phyloP scores from a whole-genome alignment of 2,888 invertebrate species.

The Spilarctia lutea region DNA sequence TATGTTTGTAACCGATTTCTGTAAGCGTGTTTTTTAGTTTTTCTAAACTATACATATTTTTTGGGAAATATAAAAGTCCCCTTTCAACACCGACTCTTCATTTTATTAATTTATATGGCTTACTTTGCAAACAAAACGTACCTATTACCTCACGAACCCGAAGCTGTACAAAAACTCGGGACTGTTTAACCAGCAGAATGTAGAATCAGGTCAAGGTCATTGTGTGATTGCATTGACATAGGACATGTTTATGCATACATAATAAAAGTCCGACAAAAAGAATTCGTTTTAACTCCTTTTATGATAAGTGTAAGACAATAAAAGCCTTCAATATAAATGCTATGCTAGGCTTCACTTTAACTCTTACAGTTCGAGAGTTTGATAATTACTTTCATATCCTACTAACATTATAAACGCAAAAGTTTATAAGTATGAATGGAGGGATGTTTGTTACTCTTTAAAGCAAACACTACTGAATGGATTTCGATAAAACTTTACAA shows the following conservation, averaged over 20 bases:
- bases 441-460: too few species aligned
- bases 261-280: background rate
- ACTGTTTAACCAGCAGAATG: background rate
- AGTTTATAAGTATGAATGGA: too few species aligned
- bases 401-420: too few species aligned
- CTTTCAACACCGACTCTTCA: background rate
- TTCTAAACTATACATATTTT: too few species aligned
- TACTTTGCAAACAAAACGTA: background rate
- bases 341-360: background rate
- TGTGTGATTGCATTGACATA: background rate
- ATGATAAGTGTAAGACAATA: slow-evolving; percentile 1
- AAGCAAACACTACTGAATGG: too few species aligned
- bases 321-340: background rate
- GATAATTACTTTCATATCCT: too few species aligned
- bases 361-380: background rate
- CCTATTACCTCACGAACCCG: too few species aligned
- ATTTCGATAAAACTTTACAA: too few species aligned
- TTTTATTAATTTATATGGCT: background rate
- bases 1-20: too few species aligned
- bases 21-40: too few species aligned
- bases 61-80: background rate
- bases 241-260: background rate
- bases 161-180: background rate
- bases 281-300: background rate
- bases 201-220: background rate